These are phyloP conservation scores for Mirza zaza DNA, from an alignment of 2,113 vertebrate genomes.

Conservation along the genomic window DNA sequence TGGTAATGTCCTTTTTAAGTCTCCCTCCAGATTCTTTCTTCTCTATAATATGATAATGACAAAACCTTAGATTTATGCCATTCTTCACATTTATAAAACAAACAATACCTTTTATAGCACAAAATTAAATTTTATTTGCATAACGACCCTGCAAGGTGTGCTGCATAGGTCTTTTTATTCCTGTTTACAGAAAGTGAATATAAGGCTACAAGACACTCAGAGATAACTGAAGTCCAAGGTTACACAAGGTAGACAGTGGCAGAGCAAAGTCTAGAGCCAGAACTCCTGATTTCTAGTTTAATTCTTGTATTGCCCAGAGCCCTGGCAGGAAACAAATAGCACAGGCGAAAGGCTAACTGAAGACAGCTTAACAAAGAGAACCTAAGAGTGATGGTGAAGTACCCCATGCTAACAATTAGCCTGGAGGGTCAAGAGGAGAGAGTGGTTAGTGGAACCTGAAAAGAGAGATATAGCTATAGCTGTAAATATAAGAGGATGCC, in stretches of 20 bases:
- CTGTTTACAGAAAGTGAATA: neutral
- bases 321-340: neutral
- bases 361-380: neutral
- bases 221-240: neutral
- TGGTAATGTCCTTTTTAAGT: conserved; percentile 12
- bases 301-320: neutral
- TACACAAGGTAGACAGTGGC: neutral
- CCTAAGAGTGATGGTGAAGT: neutral
- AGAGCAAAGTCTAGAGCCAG: neutral
- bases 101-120: neutral
- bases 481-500: neutral
- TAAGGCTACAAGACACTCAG: neutral
- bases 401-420: neutral
- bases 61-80: neutral
- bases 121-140: conserved; percentile 39
- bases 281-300: neutral
- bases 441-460: neutral
- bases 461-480: neutral
- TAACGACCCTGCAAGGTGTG: neutral
- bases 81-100: conserved; percentile 23
- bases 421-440: neutral
- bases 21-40: neutral
- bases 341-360: neutral
- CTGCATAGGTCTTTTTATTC: neutral
- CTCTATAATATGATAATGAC: neutral